Evolutionary conservation across 1,140 invertebrate species (phyloP).

Genomic region (Steinernema khuongi): DNA sequence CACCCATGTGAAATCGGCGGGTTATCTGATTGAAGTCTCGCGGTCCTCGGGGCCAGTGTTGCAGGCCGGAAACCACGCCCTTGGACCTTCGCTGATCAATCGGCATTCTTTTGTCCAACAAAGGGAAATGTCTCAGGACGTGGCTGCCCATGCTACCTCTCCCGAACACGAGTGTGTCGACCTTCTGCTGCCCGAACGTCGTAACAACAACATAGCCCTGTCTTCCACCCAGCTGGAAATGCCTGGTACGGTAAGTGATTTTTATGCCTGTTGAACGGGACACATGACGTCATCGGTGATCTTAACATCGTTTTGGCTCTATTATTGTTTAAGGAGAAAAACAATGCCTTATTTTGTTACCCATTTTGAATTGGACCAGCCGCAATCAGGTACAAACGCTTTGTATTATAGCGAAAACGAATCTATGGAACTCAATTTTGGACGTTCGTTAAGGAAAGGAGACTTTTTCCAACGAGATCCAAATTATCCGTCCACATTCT

Average conservation of each 20-base stretch:
- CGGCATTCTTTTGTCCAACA: background rate
- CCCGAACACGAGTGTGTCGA: constrained; percentile 22
- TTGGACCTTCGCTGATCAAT: constrained; percentile 9
- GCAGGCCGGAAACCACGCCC: constrained; percentile 3
- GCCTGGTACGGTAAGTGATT: constrained; percentile 18
- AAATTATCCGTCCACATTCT: too few relatives aligned
- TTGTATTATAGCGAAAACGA: too few relatives aligned
- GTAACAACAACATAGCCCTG: constrained; percentile 20
- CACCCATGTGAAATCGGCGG: constrained; percentile 4
- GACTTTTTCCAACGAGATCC: too few relatives aligned
- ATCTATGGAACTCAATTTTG: too few relatives aligned
- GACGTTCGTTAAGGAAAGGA: too few relatives aligned
- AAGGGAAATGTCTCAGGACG: constrained; percentile 12
- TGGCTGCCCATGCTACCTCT: constrained; percentile 4
- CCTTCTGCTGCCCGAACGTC: constrained; percentile 18
- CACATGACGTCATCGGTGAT: background rate
- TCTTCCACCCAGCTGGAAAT: constrained; percentile 25
- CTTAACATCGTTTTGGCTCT: too few relatives aligned
- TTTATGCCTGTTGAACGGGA: background rate
- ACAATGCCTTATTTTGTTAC: too few relatives aligned
- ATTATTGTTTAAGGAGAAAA: too few relatives aligned
- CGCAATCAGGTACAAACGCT: too few relatives aligned
- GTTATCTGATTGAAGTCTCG: constrained; percentile 2
- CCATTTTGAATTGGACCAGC: too few relatives aligned
- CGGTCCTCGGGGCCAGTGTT: constrained; percentile 2